Evolutionary conservation across 2,113 vertebrate genomes (phyloP).

Genomic region (Oncorhynchus masou): DNA sequence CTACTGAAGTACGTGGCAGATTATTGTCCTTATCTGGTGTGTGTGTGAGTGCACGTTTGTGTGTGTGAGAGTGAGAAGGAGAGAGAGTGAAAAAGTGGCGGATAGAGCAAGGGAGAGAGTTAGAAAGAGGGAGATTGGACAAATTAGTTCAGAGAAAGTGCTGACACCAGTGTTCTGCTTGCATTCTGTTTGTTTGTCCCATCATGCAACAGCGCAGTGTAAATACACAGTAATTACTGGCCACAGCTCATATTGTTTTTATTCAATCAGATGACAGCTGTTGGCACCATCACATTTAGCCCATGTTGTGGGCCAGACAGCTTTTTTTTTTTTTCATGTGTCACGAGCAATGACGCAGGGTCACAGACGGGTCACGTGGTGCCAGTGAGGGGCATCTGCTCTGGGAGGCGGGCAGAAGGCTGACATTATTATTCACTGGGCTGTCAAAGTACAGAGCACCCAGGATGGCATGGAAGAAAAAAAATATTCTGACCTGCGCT

Average conservation of each 20-base stretch:
- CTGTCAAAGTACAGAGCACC: constrained; percentile 62
- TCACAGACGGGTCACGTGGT: constrained; percentile 51
- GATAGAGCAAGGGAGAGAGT: too few relatives aligned
- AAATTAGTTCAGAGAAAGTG: not conserved
- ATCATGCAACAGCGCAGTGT: not conserved
- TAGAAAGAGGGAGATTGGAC: not conserved
- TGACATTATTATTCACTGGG: constrained; percentile 48
- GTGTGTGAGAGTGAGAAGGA: not conserved
- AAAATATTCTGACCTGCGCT: constrained; percentile 31
- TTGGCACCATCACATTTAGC: not conserved
- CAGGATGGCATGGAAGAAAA: constrained; percentile 54
- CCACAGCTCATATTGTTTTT: constrained; percentile 1
- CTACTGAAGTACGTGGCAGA: too few relatives aligned
- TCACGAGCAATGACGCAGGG: constrained; percentile 2
- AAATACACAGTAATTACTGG: constrained; percentile 34
- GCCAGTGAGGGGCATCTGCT: constrained; percentile 58
- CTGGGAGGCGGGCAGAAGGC: constrained; percentile 42
- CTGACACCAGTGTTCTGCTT: not conserved
- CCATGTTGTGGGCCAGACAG: not conserved
- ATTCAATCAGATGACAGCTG: constrained; percentile 3
- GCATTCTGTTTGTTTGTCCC: not conserved
- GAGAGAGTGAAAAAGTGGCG: not conserved
- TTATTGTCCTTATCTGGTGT: not conserved
- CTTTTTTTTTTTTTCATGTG: not conserved
- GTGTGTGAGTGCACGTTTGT: not conserved